Evolutionary conservation across 35 echinoderm and acorn worm genomes (phyloP).

Genomic region (Acanthaster planci): DNA sequence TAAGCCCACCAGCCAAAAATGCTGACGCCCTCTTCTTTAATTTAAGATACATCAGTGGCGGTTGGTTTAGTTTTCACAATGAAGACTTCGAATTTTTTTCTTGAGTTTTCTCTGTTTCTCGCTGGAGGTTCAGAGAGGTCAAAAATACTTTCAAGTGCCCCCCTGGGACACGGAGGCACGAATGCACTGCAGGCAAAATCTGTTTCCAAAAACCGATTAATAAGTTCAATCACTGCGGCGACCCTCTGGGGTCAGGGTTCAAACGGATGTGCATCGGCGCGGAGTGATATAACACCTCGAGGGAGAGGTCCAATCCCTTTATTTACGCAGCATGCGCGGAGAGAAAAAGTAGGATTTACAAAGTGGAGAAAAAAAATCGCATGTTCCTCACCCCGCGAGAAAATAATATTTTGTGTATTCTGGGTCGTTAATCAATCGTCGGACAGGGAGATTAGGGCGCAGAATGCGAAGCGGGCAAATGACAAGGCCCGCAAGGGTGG

Average conservation of each 20-base stretch:
- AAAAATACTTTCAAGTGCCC: too few relatives aligned
- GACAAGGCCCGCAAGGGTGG: neutral
- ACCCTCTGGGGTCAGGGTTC: neutral
- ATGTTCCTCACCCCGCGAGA: neutral
- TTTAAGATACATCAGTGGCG: too few relatives aligned
- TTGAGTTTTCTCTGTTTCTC: too few relatives aligned
- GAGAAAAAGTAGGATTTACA: neutral
- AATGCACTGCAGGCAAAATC: neutral
- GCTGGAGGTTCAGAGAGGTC: too few relatives aligned
- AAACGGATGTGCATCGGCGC: constrained; percentile 1
- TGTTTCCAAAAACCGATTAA: constrained; percentile 20
- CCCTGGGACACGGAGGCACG: too few relatives aligned
- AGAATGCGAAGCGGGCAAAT: constrained; percentile 3
- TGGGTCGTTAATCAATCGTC: constrained; percentile 12
- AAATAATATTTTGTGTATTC: constrained; percentile 16
- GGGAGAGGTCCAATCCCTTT: neutral
- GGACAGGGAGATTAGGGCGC: neutral
- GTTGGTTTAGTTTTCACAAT: too few relatives aligned
- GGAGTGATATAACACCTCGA: neutral
- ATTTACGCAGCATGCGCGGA: constrained; percentile 1
- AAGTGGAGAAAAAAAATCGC: too few relatives aligned
- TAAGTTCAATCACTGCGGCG: neutral
- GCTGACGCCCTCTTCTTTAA: too few relatives aligned
- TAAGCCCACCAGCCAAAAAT: too few relatives aligned
- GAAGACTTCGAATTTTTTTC: too few relatives aligned